Base-by-base conservation (phyloP, 2,888 invertebrate genomes). In the Heliothis peltigera region DNA sequence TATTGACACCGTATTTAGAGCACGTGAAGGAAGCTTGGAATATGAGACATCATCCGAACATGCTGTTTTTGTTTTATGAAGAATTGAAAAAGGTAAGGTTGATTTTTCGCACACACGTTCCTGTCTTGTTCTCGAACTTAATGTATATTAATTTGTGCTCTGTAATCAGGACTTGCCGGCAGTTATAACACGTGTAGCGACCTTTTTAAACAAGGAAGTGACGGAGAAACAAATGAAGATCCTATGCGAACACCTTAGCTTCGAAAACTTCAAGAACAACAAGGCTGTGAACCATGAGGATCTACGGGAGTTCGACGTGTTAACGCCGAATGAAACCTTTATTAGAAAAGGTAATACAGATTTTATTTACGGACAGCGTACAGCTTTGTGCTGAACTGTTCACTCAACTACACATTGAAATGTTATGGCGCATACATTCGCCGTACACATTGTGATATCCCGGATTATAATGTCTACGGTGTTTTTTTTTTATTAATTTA, bases 11-110 rank as follows among this genome's bases (percentile, higher is more conserved):
- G 0, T 97, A 96, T 81, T 97, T 97, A 95, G 95, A 96, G 52
- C 97, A 98, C 81, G 86, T 97, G 0, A 96, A 96, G 79, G 97
- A 97, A 91, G 97, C 96, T 0, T 97, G 97, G 96, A 89, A 91
- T 0, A 82, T 95, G 32, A 94, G 96, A 65, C 75, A 96, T 64
- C 92, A 96, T 74, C 88, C 96, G 1, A 97, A 97, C 87, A 91
- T 97, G 32, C 89, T 97, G 0, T 97, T 97, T 77, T 86, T 97
- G 44, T 97, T 96, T 83, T 98, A 97, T 80, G 97, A 98, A 89
- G 96, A 97, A 70, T 95, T 97, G 92, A 92, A 95, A 58, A 92
- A 94, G 87, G 96, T 96, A 90, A 74, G 18, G 12, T 4, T 52
- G 6, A n/a, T n/a, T n/a, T n/a, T n/a, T n/a, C n/a, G n/a, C n/a